Conservation (phyloP, 2,113 vertebrate genomes). For the Bubo bubo region DNA sequence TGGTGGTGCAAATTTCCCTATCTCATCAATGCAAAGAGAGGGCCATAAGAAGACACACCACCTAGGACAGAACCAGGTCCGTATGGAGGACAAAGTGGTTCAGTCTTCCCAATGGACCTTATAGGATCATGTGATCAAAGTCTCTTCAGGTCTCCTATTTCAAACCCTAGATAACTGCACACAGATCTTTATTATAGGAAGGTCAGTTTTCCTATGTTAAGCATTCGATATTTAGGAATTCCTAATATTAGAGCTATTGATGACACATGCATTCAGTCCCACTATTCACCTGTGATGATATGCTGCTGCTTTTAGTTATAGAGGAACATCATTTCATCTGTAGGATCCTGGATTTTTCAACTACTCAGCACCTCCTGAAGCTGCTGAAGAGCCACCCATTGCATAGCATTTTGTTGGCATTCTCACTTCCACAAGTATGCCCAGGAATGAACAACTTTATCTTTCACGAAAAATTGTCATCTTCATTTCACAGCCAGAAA, state of each 20-base stretch:
- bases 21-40: background rate
- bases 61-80: background rate
- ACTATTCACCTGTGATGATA: background rate
- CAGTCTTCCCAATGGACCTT: background rate
- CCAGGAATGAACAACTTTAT: background rate
- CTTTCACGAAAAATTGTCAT: background rate
- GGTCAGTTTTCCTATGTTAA: background rate
- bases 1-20: background rate
- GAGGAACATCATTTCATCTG: background rate
- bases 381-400: background rate
- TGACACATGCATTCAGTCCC: background rate
- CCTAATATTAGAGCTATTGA: background rate
- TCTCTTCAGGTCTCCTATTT: background rate
- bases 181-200: background rate
- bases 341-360: background rate
- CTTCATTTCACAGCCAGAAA: background rate
- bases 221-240: background rate
- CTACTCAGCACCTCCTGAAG: background rate
- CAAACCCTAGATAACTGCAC: background rate
- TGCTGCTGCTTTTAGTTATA: background rate
- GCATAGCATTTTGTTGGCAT: rapidly evolving
- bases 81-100: background rate
- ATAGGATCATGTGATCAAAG: background rate
- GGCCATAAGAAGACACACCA: background rate
- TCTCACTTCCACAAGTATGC: background rate